phyloP scores from a whole-genome alignment of 2,888 invertebrate species.

The Drosophila trichaetosa region DNA sequence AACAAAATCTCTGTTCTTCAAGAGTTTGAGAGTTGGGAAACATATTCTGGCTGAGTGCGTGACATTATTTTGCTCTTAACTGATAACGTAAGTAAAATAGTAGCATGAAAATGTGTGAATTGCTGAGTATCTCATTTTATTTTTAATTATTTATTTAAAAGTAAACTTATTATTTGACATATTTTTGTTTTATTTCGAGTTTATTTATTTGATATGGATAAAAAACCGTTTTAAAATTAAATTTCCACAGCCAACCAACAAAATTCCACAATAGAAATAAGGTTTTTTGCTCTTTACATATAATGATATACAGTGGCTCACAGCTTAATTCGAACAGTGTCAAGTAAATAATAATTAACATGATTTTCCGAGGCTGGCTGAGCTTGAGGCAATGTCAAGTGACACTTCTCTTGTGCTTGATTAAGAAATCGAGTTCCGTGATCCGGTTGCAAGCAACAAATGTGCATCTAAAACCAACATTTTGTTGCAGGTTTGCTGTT shows the following conservation, averaged over 20 bases:
- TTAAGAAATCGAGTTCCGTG: too few species aligned
- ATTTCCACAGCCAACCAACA: too few species aligned
- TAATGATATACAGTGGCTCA: too few species aligned
- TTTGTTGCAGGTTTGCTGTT: background rate
- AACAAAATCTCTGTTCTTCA: background rate
- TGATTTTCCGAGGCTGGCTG: background rate
- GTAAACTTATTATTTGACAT: background rate
- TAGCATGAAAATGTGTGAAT: background rate
- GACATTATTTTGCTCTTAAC: slow-evolving; percentile 34
- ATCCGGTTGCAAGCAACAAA: background rate
- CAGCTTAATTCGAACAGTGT: too few species aligned
- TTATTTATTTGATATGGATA: too few species aligned
- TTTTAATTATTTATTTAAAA: background rate
- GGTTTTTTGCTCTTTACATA: too few species aligned
- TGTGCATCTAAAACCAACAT: background rate
- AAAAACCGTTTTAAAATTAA: too few species aligned
- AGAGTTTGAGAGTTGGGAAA: background rate
- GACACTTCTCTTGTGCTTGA: background rate
- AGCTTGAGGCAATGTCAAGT: background rate
- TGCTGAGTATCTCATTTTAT: background rate
- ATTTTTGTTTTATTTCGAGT: too few species aligned
- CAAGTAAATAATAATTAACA: background rate
- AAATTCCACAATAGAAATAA: too few species aligned
- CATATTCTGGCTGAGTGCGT: slow-evolving; percentile 11
- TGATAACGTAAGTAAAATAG: background rate